Evolutionary conservation across 2,888 invertebrate species (phyloP).

Genomic region (Scaptomyza cyrtandrae): DNA sequence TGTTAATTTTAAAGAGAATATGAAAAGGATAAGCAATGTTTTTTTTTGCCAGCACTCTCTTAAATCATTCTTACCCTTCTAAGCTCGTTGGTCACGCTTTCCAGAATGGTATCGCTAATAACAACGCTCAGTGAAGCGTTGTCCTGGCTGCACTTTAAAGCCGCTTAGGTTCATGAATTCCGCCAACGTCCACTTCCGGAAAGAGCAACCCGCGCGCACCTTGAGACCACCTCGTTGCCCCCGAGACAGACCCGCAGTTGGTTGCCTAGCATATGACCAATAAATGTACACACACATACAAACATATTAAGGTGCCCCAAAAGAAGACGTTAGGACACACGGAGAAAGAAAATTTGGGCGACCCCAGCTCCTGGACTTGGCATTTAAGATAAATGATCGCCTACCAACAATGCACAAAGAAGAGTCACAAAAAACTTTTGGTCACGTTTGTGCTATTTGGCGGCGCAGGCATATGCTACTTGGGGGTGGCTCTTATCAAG

Average conservation of each 20-base stretch:
- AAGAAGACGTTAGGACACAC: constrained; percentile 54
- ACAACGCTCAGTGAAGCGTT: constrained; percentile 46
- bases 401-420: constrained; percentile 78
- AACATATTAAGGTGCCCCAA: constrained; percentile 26
- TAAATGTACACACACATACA: background rate
- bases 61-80: constrained; percentile 58
- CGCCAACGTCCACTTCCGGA: constrained; percentile 44
- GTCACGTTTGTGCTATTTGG: constrained; percentile 83
- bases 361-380: constrained; percentile 45
- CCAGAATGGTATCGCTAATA: constrained; percentile 37
- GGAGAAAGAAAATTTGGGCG: constrained; percentile 53
- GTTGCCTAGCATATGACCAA: constrained; percentile 65
- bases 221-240: constrained; percentile 48
- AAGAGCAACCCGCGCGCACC: constrained; percentile 59
- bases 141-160: constrained; percentile 59
- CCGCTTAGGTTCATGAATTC: constrained; percentile 69
- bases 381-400: constrained; percentile 84
- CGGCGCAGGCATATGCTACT: constrained; percentile 77
- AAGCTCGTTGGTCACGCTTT: constrained; percentile 55
- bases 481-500: constrained; percentile 34
- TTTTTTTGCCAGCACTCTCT: background rate
- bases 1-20: too few species aligned
- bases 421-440: constrained; percentile 82
- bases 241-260: constrained; percentile 20
- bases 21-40: too few species aligned